Base-by-base conservation (phyloP, 2,888 invertebrate genomes). In the Epinotia bilunana region DNA sequence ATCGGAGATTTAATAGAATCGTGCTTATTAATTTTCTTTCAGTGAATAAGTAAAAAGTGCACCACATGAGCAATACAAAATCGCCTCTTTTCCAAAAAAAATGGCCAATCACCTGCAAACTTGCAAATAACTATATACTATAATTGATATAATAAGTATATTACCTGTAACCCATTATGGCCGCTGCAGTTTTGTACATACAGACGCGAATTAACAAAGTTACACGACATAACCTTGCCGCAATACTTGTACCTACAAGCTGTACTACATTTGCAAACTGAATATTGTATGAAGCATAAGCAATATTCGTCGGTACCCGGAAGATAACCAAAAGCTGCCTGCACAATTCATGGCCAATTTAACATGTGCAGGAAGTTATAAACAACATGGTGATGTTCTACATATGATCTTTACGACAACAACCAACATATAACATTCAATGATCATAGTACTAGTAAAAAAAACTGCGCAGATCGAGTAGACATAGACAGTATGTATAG, bases 281-380 rank as follows among this genome's bases (percentile, higher is more conserved):
- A 69, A 74, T 74, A 74, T 74, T 74, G 63, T 70, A 74, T 74
- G 69, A 74, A 74, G 74, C 63, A 58, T 20, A 70, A 64, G 74
- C 74, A 70, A 69, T 70, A 74, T 74, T 74, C 58, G 23, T 23
- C 23, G 63, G 58, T 49, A 69, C 57, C 28, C 49, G 33, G n/a
- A 23, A 70, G 74, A 63, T 74, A 74, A 57, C 69, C 55, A 69
- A 69, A 69, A 69, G 58, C 67, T 67, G 65, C 60, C 57, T 57
- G 69, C 69, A 58, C 63, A 62, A 28, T 74, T 74, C 70, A 74
- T 64, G 69, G 70, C 16, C 20, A 58, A 64, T 69, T 63, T 74
- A 74, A 58, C 63, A 63, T 70, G 64, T 74, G 57, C 63, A 58
- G 63, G 69, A 74, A 58, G 63, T 69, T 57, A 49, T 74, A 49